Percentiles rank a stretch among this genome's conserved stretches.
These are phyloP conservation scores for Nycticebus coucang DNA, from an alignment of 2,113 vertebrate species.

Conservation along the genomic window DNA sequence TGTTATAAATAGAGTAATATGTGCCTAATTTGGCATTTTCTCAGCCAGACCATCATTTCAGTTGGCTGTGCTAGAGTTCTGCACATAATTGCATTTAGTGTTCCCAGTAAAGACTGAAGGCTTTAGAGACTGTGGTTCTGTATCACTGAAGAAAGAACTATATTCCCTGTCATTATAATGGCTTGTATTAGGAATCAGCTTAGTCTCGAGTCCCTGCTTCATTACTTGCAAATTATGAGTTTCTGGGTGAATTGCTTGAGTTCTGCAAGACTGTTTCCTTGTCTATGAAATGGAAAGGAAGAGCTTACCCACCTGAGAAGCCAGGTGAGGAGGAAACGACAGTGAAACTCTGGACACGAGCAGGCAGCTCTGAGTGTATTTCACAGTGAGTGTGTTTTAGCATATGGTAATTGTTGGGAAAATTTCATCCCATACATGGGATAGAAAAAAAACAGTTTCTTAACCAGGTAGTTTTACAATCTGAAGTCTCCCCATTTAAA, in stretches of 20 bases:
- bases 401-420: background rate
- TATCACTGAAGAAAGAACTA: background rate
- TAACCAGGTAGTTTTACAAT: background rate
- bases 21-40: background rate
- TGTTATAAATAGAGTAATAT: background rate
- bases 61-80: background rate
- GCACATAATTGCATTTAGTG: background rate
- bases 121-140: background rate
- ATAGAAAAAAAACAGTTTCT: background rate
- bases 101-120: background rate
- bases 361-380: rapidly evolving
- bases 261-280: rapidly evolving
- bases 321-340: background rate
- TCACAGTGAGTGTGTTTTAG: background rate
- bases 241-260: background rate
- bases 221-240: background rate
- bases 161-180: background rate
- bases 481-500: background rate
- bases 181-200: background rate
- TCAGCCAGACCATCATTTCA: background rate
- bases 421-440: background rate
- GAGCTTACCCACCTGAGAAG: too few relatives aligned
- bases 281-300: background rate
- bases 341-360: rapidly evolving
- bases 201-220: background rate